Percentiles rank a stretch among this genome's conserved stretches.
Conservation (phyloP, 2,113 vertebrate genomes). For the Pluvianellus socialis region DNA sequence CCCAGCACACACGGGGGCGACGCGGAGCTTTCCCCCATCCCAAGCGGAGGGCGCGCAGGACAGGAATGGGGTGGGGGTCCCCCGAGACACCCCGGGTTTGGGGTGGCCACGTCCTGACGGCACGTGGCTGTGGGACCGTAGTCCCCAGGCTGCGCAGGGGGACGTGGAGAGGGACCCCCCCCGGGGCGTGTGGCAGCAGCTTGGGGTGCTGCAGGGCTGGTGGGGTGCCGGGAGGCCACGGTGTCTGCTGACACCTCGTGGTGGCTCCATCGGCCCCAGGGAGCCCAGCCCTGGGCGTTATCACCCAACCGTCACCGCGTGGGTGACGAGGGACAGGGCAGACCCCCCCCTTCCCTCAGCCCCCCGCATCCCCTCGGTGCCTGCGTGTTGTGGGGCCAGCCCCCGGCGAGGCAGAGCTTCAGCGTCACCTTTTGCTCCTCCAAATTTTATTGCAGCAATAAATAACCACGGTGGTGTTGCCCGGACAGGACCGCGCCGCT, state of each 20-base stretch:
- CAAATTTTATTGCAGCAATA: slow-evolving; percentile 51
- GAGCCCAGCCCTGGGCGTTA: not conserved
- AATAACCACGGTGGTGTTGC: not conserved
- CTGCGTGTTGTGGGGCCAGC: not conserved
- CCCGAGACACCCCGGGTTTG: fast-evolving
- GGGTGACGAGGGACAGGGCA: not conserved
- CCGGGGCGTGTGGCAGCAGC: fast-evolving
- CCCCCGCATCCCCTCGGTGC: fast-evolving
- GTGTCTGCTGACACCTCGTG: slow-evolving; percentile 17
- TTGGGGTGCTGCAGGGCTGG: fast-evolving
- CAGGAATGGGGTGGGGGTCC: not conserved
- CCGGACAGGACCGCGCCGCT: not conserved
- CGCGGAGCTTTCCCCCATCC: not conserved
- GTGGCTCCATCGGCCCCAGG: not conserved
- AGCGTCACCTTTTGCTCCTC: not conserved
- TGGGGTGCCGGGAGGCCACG: not conserved
- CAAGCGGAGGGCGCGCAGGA: fast-evolving
- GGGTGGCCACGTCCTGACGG: fast-evolving
- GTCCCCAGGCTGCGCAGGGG: not conserved
- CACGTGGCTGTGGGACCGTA: fast-evolving
- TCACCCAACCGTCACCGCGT: not conserved
- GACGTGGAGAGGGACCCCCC: not conserved
- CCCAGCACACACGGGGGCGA: fast-evolving
- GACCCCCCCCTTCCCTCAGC: not conserved
- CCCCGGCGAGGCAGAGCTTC: not conserved